These are phyloP conservation scores for Clusia tigrina DNA, from an alignment of 2,888 invertebrate genomes.

Conservation along the genomic window DNA sequence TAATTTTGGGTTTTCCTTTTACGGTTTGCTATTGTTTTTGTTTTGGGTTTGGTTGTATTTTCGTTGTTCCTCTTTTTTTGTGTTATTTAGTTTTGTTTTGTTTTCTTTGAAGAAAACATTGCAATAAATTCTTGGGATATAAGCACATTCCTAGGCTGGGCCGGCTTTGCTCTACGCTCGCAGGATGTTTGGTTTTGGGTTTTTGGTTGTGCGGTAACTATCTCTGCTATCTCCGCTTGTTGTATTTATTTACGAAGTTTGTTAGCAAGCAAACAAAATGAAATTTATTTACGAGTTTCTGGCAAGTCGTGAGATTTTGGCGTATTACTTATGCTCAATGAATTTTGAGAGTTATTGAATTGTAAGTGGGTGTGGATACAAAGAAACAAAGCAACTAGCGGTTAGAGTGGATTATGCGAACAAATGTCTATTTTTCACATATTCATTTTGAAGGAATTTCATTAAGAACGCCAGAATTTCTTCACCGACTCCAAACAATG, in stretches of 20 bases:
- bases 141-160: too few species aligned
- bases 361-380: background rate
- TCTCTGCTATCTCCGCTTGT: background rate
- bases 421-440: too few species aligned
- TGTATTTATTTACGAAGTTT: background rate
- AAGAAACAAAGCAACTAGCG: too few species aligned
- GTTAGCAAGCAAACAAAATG: background rate
- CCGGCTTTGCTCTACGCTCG: too few species aligned
- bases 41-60: background rate
- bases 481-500: too few species aligned
- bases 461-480: too few species aligned
- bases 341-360: background rate
- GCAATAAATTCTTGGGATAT: constrained; percentile 51
- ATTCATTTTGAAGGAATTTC: too few species aligned
- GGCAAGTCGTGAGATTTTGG: background rate
- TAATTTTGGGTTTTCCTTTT: background rate
- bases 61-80: background rate
- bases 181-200: background rate
- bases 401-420: too few species aligned
- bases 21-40: background rate
- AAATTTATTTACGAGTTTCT: background rate
- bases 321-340: background rate
- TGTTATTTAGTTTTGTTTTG: background rate
- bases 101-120: constrained; percentile 48
- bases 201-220: background rate